phyloP scores from a whole-genome alignment of 2,113 vertebrate species.

The Alectura lathami region DNA sequence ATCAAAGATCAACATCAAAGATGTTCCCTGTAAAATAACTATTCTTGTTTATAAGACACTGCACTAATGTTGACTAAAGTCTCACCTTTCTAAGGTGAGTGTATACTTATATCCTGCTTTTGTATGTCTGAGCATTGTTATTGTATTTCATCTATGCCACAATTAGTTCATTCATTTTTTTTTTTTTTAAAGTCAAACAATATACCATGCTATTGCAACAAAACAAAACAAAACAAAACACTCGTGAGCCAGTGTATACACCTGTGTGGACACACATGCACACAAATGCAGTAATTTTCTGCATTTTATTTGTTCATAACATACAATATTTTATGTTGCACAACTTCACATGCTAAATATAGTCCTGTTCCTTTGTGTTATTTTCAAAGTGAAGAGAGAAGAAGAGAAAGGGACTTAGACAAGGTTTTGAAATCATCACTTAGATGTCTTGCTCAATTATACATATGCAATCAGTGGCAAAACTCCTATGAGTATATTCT shows the following conservation, averaged over 20 bases:
- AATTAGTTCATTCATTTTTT: not conserved
- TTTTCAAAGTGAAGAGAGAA: not conserved
- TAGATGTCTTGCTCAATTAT: not conserved
- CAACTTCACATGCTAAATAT: not conserved
- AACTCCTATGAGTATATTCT: not conserved
- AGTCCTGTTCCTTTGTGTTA: not conserved
- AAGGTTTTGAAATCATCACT: not conserved
- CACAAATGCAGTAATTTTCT: not conserved
- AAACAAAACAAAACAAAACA: not conserved
- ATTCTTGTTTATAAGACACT: not conserved
- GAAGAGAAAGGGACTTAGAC: not conserved
- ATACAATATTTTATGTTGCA: not conserved
- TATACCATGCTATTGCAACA: not conserved
- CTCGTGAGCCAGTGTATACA: not conserved
- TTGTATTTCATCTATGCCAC: not conserved
- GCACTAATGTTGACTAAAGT: not conserved
- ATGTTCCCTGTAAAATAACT: not conserved
- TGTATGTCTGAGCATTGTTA: not conserved
- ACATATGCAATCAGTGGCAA: not conserved
- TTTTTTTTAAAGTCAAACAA: not conserved
- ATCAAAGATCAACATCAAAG: slow-evolving; percentile 29
- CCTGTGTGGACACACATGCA: not conserved
- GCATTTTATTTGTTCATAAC: not conserved
- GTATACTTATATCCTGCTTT: not conserved
- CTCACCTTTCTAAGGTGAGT: not conserved